A percentile compares a stretch with the other conserved stretches of the same genome.
Conservation (phyloP, 2,113 vertebrate genomes). For the Heteronetta atricapilla region DNA sequence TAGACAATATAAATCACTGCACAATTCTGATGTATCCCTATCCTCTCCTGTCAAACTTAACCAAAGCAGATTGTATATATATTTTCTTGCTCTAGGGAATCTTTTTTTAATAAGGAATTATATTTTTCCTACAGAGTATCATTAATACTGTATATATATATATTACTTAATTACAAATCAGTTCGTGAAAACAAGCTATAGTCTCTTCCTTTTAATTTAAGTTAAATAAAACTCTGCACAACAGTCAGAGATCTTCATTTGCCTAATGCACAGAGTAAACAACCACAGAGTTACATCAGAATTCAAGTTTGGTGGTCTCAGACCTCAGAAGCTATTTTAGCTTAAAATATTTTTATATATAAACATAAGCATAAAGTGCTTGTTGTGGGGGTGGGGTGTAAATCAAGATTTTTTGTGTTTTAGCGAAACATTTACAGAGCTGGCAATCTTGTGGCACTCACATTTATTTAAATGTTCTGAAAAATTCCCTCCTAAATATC, state of each 20-base stretch:
- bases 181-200: conserved; percentile 18
- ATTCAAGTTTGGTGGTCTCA: background rate
- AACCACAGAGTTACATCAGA: background rate
- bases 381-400: background rate
- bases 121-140: background rate
- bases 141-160: background rate
- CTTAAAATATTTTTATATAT: background rate
- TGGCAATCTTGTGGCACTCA: background rate
- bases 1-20: background rate
- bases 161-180: conserved; percentile 17
- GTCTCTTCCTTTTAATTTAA: conserved; percentile 31
- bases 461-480: background rate
- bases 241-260: conserved; percentile 29
- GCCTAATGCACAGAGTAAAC: conserved; percentile 44
- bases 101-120: background rate
- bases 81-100: background rate
- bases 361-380: background rate
- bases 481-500: background rate
- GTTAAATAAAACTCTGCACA: conserved; percentile 12
- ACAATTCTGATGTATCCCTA: background rate
- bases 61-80: background rate
- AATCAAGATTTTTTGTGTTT: background rate
- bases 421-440: background rate
- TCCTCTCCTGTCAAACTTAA: background rate
- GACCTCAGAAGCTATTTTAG: background rate